Base-by-base conservation (phyloP, 2,113 vertebrate genomes). In the Otus sunia region DNA sequence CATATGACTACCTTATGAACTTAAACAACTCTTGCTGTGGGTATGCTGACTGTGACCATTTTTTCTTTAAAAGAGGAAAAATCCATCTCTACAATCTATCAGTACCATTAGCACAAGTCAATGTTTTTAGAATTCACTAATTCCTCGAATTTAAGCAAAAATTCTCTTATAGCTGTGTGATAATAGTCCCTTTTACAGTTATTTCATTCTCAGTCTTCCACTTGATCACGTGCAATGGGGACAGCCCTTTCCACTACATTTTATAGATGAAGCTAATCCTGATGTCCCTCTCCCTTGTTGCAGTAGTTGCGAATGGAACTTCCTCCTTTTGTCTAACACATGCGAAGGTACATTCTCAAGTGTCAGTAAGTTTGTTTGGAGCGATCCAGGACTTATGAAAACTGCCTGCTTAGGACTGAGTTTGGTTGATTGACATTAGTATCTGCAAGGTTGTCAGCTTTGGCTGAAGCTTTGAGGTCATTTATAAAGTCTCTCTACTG, bases 181-280 rank as follows among this genome's bases (percentile, higher is more conserved):
- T 41, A 55, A 37, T 13, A 41, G 22, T 36, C 16, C 36, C 18
- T 53, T 82, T n/a, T 59, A 12, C 19, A 74, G 15, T 25, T 92
- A 41, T 78, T 63, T 58, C 18, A 43, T 62, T 39, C 30, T 49
- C 34, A 53, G 1, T 47, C 20, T 47, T 64, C 30, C 6, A 2
- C 32, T n/a, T 15, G 15, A n/a, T 36, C 14, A 26, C 1, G 0
- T 41, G 10, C 26, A 69, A 47, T 22, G 21, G 11, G 5, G 5
- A 75, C 13, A 53, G n/a, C 16, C 11, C 5, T 39, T 21, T 69
- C 47, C 22, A 71, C n/a, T 30, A 9, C 11, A 8, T 43, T 59
- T 66, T 75, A 60, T 14, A 80, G 37, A 49, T 37, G 2, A 75
- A 88, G 17, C 12, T 71, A 0, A 29, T 53, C 12, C 4, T 68